A percentile compares a stretch with the other conserved stretches of the same genome.
Evolutionary conservation across 2,888 invertebrate genomes (phyloP).

Genomic region (Rhingia rostrata): DNA sequence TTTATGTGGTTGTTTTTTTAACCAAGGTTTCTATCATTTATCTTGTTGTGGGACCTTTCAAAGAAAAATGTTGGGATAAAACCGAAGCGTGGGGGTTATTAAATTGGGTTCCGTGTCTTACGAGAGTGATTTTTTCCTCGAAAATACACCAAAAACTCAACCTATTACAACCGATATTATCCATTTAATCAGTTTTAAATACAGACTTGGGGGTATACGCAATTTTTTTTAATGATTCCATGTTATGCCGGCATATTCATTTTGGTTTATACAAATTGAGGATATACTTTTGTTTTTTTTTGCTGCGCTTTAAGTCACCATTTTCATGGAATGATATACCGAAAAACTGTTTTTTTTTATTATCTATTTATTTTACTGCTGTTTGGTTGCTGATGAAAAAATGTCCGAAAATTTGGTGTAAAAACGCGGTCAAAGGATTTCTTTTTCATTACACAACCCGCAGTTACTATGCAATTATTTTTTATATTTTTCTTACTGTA

Average conservation of each 20-base stretch:
- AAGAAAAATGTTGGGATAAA: conserved; percentile 34
- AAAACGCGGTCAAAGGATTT: conserved; percentile 40
- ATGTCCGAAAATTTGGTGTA: conserved; percentile 24
- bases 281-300: neutral
- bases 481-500: conserved; percentile 28
- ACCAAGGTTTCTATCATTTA: conserved; percentile 61
- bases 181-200: conserved; percentile 70
- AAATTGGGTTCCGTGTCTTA: neutral
- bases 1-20: conserved; percentile 36
- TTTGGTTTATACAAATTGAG: neutral
- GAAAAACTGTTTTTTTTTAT: conserved; percentile 17
- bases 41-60: conserved; percentile 33
- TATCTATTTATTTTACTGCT: neutral
- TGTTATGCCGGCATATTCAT: conserved; percentile 36
- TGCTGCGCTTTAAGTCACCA: neutral
- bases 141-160: conserved; percentile 44
- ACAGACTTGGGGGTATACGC: conserved; percentile 30
- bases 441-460: conserved; percentile 33
- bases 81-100: conserved; percentile 39
- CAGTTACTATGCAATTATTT: conserved; percentile 37
- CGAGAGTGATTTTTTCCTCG: conserved; percentile 9
- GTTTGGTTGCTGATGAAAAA: conserved; percentile 31
- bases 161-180: conserved; percentile 57
- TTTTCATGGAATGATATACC: conserved; percentile 7
- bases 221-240: conserved; percentile 43